Percentiles rank a stretch among this genome's conserved stretches.
Conservation (phyloP, 2,797 vertebrate genomes). For the Pseudomugil tenellus region DNA sequence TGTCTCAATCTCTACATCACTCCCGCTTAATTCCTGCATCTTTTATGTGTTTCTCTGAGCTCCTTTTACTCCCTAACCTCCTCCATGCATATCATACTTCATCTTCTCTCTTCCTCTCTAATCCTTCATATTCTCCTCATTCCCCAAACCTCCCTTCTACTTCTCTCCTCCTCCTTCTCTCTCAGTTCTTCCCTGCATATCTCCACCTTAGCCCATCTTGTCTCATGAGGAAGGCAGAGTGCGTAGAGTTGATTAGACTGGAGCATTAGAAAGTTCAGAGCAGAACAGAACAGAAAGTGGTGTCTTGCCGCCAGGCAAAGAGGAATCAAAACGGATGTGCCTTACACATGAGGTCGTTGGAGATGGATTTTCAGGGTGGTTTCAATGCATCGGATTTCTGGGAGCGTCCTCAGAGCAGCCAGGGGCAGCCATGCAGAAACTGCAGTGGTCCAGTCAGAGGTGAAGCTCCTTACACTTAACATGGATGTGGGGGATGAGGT, state of each 20-base stretch:
- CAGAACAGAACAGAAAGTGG: slow-evolving; percentile 48
- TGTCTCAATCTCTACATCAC: slow-evolving; percentile 48
- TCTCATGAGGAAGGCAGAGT: slow-evolving; percentile 62
- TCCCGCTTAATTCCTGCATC: slow-evolving; percentile 48
- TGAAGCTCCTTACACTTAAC: slow-evolving; percentile 66
- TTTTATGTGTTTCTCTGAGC: slow-evolving; percentile 52
- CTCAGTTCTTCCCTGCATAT: slow-evolving; percentile 46
- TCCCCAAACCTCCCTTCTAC: slow-evolving; percentile 17
- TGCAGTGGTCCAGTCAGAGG: slow-evolving; percentile 72
- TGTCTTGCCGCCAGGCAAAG: slow-evolving; percentile 67
- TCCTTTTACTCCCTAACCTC: slow-evolving; percentile 51
- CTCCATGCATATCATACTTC: slow-evolving; percentile 46
- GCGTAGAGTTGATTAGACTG: slow-evolving; percentile 73
- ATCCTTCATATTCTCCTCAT: slow-evolving; percentile 35
- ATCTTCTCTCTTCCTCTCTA: slow-evolving; percentile 36
- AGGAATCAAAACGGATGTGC: slow-evolving; percentile 61
- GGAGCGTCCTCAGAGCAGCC: slow-evolving; percentile 68
- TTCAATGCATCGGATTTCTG: slow-evolving; percentile 74
- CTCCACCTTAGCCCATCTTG: slow-evolving; percentile 51
- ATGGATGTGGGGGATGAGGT: slow-evolving; percentile 49
- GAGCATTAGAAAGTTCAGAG: slow-evolving; percentile 72
- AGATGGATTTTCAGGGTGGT: slow-evolving; percentile 71
- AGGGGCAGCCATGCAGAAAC: slow-evolving; percentile 74
- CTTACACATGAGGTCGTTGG: slow-evolving; percentile 65
- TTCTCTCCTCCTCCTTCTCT: slow-evolving; percentile 32